These are phyloP conservation scores for Megaceryle maxima DNA, from an alignment of 2,113 vertebrate genomes.

Conservation along the genomic window DNA sequence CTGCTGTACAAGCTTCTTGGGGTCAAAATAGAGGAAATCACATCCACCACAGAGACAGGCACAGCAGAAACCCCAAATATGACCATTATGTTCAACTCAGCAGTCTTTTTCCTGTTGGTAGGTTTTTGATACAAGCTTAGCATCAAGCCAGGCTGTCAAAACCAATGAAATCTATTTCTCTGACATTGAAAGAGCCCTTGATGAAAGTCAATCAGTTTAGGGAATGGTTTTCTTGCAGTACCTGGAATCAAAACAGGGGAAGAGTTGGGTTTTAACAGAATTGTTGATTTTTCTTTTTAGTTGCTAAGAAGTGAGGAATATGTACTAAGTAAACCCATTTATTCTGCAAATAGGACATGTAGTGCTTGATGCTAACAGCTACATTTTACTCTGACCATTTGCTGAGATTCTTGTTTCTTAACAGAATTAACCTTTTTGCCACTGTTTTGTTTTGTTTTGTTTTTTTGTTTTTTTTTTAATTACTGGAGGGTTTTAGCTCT, in stretches of 20 bases:
- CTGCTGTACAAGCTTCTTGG: constrained; percentile 44
- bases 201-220: constrained; percentile 45
- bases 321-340: background rate
- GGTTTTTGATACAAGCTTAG: constrained; percentile 44
- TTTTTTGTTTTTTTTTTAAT: background rate
- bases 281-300: background rate
- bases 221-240: background rate
- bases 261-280: background rate
- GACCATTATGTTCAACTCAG: constrained; percentile 55
- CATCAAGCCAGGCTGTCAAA: constrained; percentile 55
- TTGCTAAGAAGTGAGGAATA: background rate
- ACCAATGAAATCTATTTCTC: constrained; percentile 57
- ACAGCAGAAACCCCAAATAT: constrained; percentile 28
- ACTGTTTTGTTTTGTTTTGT: background rate
- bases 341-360: background rate
- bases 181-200: constrained; percentile 52
- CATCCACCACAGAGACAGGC: constrained; percentile 45
- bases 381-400: background rate
- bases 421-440: background rate
- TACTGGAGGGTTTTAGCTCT: background rate
- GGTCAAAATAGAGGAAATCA: constrained; percentile 53
- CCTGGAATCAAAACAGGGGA: background rate
- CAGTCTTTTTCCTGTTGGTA: constrained; percentile 44
- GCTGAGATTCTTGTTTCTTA: background rate
- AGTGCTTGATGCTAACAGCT: background rate